Conservation (phyloP, 2,888 invertebrate species). For the Pheosia tremula region DNA sequence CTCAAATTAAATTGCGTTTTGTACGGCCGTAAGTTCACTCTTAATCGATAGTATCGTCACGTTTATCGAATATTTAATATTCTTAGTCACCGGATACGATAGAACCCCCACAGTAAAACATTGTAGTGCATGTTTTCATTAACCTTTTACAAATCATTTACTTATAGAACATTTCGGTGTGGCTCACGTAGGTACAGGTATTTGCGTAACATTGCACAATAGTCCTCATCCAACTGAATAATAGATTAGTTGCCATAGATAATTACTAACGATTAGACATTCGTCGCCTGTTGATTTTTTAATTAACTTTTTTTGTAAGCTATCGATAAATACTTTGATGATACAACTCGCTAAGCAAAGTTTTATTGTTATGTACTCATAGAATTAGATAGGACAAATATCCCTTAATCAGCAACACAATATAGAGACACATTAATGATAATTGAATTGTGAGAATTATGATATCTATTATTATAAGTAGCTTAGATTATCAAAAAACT, state of each 20-base stretch:
- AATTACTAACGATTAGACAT: slow-evolving; percentile 36
- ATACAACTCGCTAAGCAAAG: too few relatives aligned
- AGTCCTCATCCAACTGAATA: slow-evolving; percentile 28
- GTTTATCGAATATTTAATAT: slow-evolving; percentile 14
- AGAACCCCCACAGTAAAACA: slow-evolving; percentile 19
- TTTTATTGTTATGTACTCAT: too few relatives aligned
- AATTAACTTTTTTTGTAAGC: background rate
- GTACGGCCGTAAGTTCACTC: background rate
- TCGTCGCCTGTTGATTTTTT: slow-evolving; percentile 14
- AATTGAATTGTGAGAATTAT: too few relatives aligned
- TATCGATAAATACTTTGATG: background rate
- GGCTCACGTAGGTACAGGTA: slow-evolving; percentile 27
- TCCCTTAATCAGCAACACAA: too few relatives aligned
- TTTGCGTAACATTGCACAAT: slow-evolving; percentile 16
- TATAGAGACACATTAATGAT: too few relatives aligned
- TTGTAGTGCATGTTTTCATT: slow-evolving; percentile 29
- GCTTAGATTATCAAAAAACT: too few relatives aligned
- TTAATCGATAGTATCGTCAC: slow-evolving; percentile 3
- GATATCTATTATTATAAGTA: too few relatives aligned
- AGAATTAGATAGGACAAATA: too few relatives aligned
- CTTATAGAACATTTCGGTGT: slow-evolving; percentile 27
- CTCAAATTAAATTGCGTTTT: too few relatives aligned
- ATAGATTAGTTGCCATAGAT: slow-evolving; percentile 35
- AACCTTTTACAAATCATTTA: slow-evolving; percentile 22
- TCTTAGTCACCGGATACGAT: slow-evolving; percentile 9